A percentile compares a stretch with the other conserved stretches of the same genome.
phyloP scores from a whole-genome alignment of 2,888 invertebrate species.

The Tetranychus piercei region DNA sequence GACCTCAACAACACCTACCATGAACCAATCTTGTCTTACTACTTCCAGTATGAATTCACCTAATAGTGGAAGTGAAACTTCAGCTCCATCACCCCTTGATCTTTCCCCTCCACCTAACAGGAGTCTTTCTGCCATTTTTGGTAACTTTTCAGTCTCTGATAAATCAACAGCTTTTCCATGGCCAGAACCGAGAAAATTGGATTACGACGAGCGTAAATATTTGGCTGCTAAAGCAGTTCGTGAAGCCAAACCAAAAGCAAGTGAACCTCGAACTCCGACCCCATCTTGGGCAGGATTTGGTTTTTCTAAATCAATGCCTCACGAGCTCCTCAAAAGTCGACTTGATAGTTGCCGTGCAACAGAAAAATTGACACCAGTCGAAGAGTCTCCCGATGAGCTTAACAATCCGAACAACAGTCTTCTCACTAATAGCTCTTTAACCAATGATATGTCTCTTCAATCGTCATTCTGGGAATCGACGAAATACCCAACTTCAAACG shows the following conservation, averaged over 20 bases:
- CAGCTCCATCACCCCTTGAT: not conserved
- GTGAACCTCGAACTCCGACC: conserved; percentile 10
- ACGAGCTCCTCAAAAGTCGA: not conserved
- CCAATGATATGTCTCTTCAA: not conserved
- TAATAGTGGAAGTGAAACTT: no score
- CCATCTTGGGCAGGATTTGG: conserved; percentile 10
- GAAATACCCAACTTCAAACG: not conserved
- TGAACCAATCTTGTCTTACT: not conserved
- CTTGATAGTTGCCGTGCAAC: conserved; percentile 5
- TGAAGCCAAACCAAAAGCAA: conserved; percentile 5
- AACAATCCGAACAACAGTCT: not conserved
- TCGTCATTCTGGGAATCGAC: conserved; percentile 3
- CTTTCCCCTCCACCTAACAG: not conserved
- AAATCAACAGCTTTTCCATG: not conserved
- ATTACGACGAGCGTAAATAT: conserved; percentile 2
- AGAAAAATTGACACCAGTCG: conserved; percentile 1
- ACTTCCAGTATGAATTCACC: not conserved
- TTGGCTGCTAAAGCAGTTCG: not conserved
- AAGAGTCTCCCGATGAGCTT: conserved; percentile 1
- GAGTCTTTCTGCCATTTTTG: not conserved
- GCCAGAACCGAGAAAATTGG: not conserved
- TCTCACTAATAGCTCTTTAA: not conserved
- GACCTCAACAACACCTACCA: not conserved
- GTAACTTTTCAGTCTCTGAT: not conserved
- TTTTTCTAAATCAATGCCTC: conserved; percentile 13